Evolutionary conservation across 2,113 vertebrate species (phyloP), one percentile per base, ranked within the genome.

Genomic region (Serinus canaria): DNA sequence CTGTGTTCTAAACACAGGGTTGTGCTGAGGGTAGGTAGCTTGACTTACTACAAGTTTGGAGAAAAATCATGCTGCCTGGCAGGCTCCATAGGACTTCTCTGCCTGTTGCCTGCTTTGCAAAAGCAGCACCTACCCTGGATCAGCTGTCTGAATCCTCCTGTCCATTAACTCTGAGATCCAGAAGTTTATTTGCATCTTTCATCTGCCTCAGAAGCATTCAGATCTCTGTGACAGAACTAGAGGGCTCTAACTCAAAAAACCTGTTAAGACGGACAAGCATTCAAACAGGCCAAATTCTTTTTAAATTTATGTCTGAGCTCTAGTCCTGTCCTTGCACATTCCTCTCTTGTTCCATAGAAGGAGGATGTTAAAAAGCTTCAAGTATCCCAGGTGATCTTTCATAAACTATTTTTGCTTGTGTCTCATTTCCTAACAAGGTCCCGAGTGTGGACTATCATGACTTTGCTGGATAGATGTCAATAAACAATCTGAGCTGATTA

Each of bases 401-500:
- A 31, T 15, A 76, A 52, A 10, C 24, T 53, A 13, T 70, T 78
- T 77, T 37, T 78, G 23, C 78, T 64, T 79, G 12, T 81, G 33
- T 75, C 23, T 72, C 23, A 24, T 89, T 92, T 90, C 66, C 35
- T 88, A 69, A 49, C 31, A 18, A 66, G 44, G 49, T 67, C n/a
- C 56, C 0, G 0, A 82, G 69, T 24, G 18, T 24, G 49, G n/a
- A 68, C 49, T 87, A 73, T 49, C 19, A 15, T 56, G 62, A 82
- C 74, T 73, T 92, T 83, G 41, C 27, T 89, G 43, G 80, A 67
- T 28, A 76, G 76, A 79, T 53, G 73, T 56, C 69, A 91, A 67
- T 76, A 93, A 89, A 91, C 53, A 92, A 64, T 84, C 52, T 83
- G 73, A 92, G 73, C 53, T 68, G 27, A 87, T 91, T 91, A 69